phyloP scores from a whole-genome alignment of 2,797 vertebrate genomes.

The Leptodactylus fallax region DNA sequence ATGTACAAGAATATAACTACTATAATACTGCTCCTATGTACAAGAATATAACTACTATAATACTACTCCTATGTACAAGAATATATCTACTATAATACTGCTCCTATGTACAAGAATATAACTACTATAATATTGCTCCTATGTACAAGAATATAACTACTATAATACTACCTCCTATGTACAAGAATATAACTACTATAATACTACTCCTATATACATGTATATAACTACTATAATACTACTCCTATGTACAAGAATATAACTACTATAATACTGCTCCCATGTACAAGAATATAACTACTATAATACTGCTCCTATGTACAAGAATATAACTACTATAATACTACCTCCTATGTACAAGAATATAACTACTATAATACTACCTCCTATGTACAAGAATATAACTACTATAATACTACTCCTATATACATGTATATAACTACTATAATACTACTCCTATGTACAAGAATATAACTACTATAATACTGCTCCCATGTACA shows the following conservation, averaged over 20 bases:
- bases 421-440: not conserved
- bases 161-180: constrained; percentile 4
- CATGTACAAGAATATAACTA: constrained; percentile 1
- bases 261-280: constrained; percentile 5
- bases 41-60: constrained; percentile 6
- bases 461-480: constrained; percentile 1
- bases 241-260: not conserved
- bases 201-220: not conserved
- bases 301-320: not conserved
- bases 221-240: not conserved
- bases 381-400: not conserved
- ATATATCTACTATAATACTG: constrained; percentile 9
- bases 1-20: constrained; percentile 7
- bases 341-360: not conserved
- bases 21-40: constrained; percentile 5
- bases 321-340: constrained; percentile 6
- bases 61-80: not conserved
- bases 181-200: constrained; percentile 6
- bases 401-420: not conserved
- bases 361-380: constrained; percentile 4
- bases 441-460: not conserved
- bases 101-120: constrained; percentile 1
- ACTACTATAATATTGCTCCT: constrained; percentile 2
- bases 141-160: not conserved
- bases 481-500: not conserved